Conservation (phyloP, 2,888 invertebrate genomes). For the Odiellus spinosus region DNA sequence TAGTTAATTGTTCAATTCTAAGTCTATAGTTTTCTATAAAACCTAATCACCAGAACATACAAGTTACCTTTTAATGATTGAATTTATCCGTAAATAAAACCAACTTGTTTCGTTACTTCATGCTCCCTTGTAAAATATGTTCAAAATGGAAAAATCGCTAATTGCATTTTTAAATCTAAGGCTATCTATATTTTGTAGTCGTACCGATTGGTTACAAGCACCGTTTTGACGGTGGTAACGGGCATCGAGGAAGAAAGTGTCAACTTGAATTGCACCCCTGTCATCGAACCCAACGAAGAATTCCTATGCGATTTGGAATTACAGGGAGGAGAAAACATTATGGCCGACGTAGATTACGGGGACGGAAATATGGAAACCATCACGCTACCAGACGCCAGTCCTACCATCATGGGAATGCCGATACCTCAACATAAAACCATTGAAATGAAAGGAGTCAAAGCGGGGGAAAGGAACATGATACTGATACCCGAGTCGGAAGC, state of each 20-base stretch:
- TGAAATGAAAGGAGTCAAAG: slow-evolving; percentile 11
- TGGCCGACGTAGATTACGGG: slow-evolving; percentile 20
- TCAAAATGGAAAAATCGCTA: too few relatives aligned
- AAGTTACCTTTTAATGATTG: too few relatives aligned
- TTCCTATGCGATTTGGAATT: slow-evolving; percentile 24
- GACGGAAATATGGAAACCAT: slow-evolving; percentile 13
- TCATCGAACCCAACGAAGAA: slow-evolving; percentile 24
- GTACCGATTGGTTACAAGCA: slow-evolving; percentile 18
- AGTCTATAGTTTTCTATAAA: too few relatives aligned
- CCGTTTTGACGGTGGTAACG: slow-evolving; percentile 23
- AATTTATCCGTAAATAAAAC: too few relatives aligned
- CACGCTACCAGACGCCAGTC: too few relatives aligned
- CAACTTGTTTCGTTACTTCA: too few relatives aligned
- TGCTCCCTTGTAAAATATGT: too few relatives aligned
- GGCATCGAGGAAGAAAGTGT: slow-evolving; percentile 20
- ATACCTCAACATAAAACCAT: slow-evolving; percentile 12
- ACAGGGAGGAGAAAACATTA: slow-evolving; percentile 23
- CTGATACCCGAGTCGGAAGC: too few relatives aligned
- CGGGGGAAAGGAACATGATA: too few relatives aligned
- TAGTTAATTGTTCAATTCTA: too few relatives aligned
- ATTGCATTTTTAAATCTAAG: too few relatives aligned
- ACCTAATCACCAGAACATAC: too few relatives aligned
- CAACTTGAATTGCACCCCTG: slow-evolving; percentile 23
- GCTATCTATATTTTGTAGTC: slow-evolving; percentile 8
- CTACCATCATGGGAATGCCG: slow-evolving; percentile 6